Evolutionary conservation across 2,113 vertebrate species (phyloP), one percentile per base, ranked within the genome.

Genomic region (Gopherus evgoodei): DNA sequence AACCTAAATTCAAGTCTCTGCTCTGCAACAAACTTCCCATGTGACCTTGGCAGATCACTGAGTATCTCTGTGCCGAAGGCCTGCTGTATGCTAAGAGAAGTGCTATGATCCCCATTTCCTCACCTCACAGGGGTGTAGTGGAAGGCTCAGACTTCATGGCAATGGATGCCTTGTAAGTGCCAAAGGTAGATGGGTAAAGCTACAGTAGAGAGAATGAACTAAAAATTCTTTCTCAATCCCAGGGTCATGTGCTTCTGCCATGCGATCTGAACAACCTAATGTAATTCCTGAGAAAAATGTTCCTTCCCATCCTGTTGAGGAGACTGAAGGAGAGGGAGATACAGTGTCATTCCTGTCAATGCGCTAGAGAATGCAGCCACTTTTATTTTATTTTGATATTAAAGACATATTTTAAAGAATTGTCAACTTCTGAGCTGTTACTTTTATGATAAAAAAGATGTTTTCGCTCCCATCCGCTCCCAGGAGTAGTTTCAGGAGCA

Each of bases 341-440:
- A 89, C 76, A 1, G 3, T 79, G 54, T 91, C 1, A 0, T 79
- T 92, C 25, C 31, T 85, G 75, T 80, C 65, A 13, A 11, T 62
- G 38, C 1, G 1, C 84, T 90, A 6, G 1, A 59, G 1, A 0
- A 54, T 31, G n/a, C 84, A 65, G 27, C 11, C 96, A 72, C 47
- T 76, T 81, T 72, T 86, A 50, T 86, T 90, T 90, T 79, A 27
- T 95, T 94, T 95, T 96, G 82, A 49, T 96, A 90, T 96, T 96
- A 94, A 94, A 96, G 76, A 27, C 24, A 81, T 78, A 75, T 78
- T 97, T 96, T 97, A 88, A 90, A 89, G 83, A 93, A 86, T 9
- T 44, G 90, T 95, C 95, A 94, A 56, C 59, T 93, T 24, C 9
- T 29, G 87, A 81, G 62, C 86, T 87, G 76, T 93, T 93, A 84